Percentiles rank a stretch among this genome's conserved stretches.
phyloP scores from a whole-genome alignment of 2,113 vertebrate species.

The Leucosticte australis region DNA sequence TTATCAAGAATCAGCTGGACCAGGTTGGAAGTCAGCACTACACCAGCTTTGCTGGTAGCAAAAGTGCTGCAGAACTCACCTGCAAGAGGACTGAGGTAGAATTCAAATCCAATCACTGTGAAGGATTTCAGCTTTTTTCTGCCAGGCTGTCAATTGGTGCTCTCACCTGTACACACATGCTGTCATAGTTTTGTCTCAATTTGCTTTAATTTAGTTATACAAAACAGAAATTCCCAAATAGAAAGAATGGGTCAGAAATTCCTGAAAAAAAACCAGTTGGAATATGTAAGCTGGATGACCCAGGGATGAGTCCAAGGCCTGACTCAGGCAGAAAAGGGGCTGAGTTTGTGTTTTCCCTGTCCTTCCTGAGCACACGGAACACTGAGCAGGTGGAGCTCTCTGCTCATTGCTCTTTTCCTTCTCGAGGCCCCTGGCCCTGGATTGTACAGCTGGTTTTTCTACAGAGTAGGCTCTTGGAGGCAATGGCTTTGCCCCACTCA shows the following conservation, averaged over 20 bases:
- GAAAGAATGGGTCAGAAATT: background rate
- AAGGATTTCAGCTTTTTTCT: background rate
- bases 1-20: background rate
- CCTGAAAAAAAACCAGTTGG: background rate
- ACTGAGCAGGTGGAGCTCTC: background rate
- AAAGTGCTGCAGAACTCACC: background rate
- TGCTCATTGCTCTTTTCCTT: background rate
- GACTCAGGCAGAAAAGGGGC: background rate
- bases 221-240: background rate
- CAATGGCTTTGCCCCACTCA: background rate
- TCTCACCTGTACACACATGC: background rate
- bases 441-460: background rate
- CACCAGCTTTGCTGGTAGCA: background rate
- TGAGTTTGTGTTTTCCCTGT: background rate
- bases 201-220: background rate
- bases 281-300: background rate
- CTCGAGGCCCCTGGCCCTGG: background rate
- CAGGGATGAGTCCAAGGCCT: background rate
- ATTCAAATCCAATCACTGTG: background rate
- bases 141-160: background rate
- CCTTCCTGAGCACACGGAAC: background rate
- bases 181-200: background rate
- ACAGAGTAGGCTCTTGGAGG: background rate
- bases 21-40: background rate
- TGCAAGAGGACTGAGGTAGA: background rate